phyloP scores from a whole-genome alignment of 2,113 vertebrate genomes.

The Rattus norvegicus region GRCr8 NC_086019.1:126813501-126814000 shows the following conservation, averaged over 20 bases:
- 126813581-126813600: background rate
- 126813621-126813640: background rate
- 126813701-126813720: background rate
- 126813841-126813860: background rate
- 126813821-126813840: background rate
- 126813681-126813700: background rate
- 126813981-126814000: background rate
- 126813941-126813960: background rate
- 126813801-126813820: background rate
- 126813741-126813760: rapidly evolving
- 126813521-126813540: no score
- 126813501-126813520: no score
- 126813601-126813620: background rate
- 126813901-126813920: background rate
- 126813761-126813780: background rate
- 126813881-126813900: background rate
- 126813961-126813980: background rate
- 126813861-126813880: background rate
- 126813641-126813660: background rate
- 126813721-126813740: background rate
- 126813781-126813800: no score
- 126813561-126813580: background rate
- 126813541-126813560: background rate
- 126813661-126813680: background rate
- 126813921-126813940: background rate